A percentile compares a stretch with the other conserved stretches of the same genome.
Conservation (phyloP, 2,797 vertebrate species). For the Delichon dasypus region DNA sequence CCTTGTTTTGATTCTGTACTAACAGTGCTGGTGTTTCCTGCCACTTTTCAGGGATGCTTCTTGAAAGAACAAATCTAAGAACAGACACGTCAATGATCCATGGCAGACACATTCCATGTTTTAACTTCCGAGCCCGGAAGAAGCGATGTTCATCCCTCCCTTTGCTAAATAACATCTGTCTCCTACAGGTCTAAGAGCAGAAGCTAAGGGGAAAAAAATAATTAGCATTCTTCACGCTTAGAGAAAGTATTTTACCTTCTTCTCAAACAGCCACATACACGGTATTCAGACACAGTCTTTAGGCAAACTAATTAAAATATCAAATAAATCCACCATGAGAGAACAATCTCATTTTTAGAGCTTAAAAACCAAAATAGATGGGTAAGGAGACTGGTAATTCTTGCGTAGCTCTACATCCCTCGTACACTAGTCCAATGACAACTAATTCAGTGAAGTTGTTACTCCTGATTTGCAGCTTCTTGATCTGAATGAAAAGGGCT, state of each 20-base stretch:
- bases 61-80: neutral
- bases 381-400: neutral
- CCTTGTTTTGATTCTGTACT: neutral
- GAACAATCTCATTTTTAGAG: neutral
- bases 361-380: neutral
- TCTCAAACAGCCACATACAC: neutral
- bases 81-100: neutral
- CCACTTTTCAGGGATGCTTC: neutral
- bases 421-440: neutral
- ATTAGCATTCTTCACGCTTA: neutral
- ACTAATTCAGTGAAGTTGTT: neutral
- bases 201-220: neutral
- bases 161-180: neutral
- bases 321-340: neutral
- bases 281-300: neutral
- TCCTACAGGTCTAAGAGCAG: neutral
- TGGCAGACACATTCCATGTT: neutral
- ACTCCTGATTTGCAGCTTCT: neutral
- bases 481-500: neutral
- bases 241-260: neutral
- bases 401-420: neutral
- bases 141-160: neutral
- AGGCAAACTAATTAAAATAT: constrained; percentile 12
- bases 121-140: neutral
- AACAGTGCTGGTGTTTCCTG: neutral